These are phyloP conservation scores for Mercenaria mercenaria DNA, from an alignment of 1,140 invertebrate species.

Conservation along the genomic window DNA sequence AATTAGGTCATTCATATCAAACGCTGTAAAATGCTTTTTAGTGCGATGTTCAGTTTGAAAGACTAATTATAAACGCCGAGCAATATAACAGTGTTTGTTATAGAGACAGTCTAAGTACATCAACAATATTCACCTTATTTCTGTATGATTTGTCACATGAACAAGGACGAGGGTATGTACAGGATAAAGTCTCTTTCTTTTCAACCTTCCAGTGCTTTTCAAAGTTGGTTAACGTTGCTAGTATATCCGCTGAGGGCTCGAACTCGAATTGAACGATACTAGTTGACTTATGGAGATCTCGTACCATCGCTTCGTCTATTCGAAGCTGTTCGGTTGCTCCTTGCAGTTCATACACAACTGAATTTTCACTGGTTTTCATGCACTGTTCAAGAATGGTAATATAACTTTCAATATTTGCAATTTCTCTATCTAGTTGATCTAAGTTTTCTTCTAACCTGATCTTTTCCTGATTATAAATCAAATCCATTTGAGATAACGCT, in stretches of 20 bases:
- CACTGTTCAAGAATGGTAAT: conserved; percentile 14
- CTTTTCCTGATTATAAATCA: not conserved
- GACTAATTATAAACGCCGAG: no score
- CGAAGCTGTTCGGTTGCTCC: not conserved
- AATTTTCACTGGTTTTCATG: not conserved
- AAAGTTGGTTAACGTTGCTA: not conserved
- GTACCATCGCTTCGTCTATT: conserved; percentile 26
- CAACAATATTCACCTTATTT: conserved; percentile 3
- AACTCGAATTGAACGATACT: not conserved
- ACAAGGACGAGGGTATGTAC: conserved; percentile 42
- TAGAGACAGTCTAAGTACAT: not conserved
- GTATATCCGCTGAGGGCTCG: not conserved
- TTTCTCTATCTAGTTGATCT: conserved; percentile 38
- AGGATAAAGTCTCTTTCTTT: not conserved
- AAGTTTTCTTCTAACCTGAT: conserved; percentile 17
- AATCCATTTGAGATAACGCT: conserved; percentile 52
- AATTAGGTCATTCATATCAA: no score
- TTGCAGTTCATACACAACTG: conserved; percentile 40
- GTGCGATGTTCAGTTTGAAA: no score
- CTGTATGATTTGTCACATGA: conserved; percentile 56
- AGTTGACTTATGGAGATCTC: conserved; percentile 38
- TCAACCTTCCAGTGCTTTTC: conserved; percentile 18
- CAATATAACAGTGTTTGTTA: no score
- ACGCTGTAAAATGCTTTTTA: no score
- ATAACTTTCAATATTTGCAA: conserved; percentile 27